Base-by-base conservation (phyloP, 2,888 invertebrate species). In the Tetramorium bicarinatum region DNA sequence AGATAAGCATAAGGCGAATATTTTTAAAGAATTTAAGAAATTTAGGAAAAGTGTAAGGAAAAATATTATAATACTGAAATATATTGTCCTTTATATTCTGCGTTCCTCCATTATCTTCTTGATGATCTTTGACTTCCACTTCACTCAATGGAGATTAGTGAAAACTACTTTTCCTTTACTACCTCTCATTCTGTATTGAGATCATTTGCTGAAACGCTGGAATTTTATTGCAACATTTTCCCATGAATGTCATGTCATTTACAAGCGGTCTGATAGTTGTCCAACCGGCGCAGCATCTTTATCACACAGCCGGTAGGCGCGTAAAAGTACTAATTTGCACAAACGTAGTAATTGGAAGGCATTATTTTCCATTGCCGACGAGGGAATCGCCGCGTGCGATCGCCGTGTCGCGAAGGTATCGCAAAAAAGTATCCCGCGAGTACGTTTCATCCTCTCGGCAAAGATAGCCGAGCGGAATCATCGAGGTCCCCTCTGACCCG, bases 401-500 rank as follows among this genome's bases (percentile, higher is more conserved):
- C n/a, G 13, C 29, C 8, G 18, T n/a, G 7, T 52, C 59, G 75
- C 71, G 56, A 85, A 47, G 9, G 13, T 77, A 47, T 25, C 41
- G 44, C 15, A 72, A 85, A 85, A 88, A 85, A 64, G 71, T 82
- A 83, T 86, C 71, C 74, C 82, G 81, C 87, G 86, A 84, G 79
- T 61, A 82, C 84, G 64, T 76, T 85, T 85, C 72, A 83, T 87
- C 79, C 38, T 25, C 75, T 85, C 85, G 88, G 88, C 84, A 85
- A 86, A 87, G 84, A 64, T 80, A 87, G 83, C 82, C 75, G 86
- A 89, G 90, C 87, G 81, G 89, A 90, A 90, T 87, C 87, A 85
- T 90, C 87, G 89, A 87, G 88, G 83, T 90, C 90, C 91, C 89
- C 90, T 91, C 89, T 92, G 92, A 92, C 89, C 91, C 90, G 87